Evolutionary conservation across 1,140 invertebrate species (phyloP), one percentile per base, ranked within the genome.

Genomic region (Achroia grisella): DNA sequence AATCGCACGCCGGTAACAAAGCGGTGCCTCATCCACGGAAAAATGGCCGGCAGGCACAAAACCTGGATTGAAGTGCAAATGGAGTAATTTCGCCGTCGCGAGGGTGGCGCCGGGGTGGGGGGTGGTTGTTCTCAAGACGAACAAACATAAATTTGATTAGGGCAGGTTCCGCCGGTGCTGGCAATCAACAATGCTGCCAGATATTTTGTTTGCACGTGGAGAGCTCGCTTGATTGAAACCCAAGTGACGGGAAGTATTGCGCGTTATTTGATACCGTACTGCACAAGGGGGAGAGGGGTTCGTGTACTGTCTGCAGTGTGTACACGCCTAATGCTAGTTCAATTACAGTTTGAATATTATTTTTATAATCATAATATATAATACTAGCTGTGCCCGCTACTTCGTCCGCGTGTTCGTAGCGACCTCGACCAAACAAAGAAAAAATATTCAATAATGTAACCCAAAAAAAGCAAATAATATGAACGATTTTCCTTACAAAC

Each of bases 11-110:
- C 37, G 44, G 49, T 62, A 61, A 62, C 58, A 53, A 57, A 56
- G 41, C 45, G 46, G 62, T n/a, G n/a, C 17, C 6, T 6, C 17
- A 23, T 23, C 17, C 17, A 23, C 17, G 17, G 57, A 79, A 79
- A 75, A 76, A 80, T 74, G 67, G 70, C 73, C 76, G 70, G 65
- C 67, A 71, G 73, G 67, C 71, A 63, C 63, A 56, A 60, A 67
- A 76, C 73, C 74, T 77, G 76, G 71, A 73, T 77, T 80, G 64
- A 77, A 77, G 76, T 80, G 76, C 65, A 80, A 80, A 80, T 80
- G 67, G 71, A 79, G 71, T 75, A 71, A 79, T 76, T 79, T 33
- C 39, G 47, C 2, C 17, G 17, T 3, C 6, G 17, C 17, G 17
- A 23, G 17, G 17, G 17, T 2, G 11, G 36, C 4, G 34, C 43